phyloP scores from a whole-genome alignment of 2,113 vertebrate species.

The Anseranas semipalmata region DNA sequence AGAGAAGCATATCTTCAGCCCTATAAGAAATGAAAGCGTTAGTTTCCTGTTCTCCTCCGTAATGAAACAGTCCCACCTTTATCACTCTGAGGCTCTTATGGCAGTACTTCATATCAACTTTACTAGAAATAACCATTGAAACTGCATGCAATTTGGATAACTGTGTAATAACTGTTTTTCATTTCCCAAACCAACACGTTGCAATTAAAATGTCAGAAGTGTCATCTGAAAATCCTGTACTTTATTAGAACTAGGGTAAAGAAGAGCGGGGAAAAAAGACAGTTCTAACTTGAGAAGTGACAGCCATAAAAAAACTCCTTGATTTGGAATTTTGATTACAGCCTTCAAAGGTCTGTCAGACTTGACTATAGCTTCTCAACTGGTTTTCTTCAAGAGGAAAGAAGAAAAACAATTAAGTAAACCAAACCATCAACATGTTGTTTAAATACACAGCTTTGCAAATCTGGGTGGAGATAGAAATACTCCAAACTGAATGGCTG shows the following conservation, averaged over 20 bases:
- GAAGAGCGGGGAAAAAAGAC: background rate
- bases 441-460: background rate
- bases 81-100: background rate
- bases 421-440: background rate
- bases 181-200: background rate
- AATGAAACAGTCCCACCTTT: background rate
- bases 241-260: background rate
- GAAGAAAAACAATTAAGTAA: background rate
- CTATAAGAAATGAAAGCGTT: constrained; percentile 25
- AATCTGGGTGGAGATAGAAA: background rate
- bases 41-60: background rate
- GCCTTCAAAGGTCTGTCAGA: constrained; percentile 14
- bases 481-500: background rate
- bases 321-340: constrained; percentile 13
- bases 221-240: background rate
- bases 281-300: background rate
- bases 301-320: background rate
- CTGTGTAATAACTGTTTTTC: background rate
- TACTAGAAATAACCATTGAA: background rate
- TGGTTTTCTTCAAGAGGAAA: background rate
- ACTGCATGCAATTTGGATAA: background rate
- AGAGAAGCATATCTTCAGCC: background rate
- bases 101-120: background rate
- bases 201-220: background rate
- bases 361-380: background rate